A percentile compares a stretch with the other conserved stretches of the same genome.
phyloP scores from a whole-genome alignment of 2,888 invertebrate genomes.

The Pantelozetes paolii region DNA sequence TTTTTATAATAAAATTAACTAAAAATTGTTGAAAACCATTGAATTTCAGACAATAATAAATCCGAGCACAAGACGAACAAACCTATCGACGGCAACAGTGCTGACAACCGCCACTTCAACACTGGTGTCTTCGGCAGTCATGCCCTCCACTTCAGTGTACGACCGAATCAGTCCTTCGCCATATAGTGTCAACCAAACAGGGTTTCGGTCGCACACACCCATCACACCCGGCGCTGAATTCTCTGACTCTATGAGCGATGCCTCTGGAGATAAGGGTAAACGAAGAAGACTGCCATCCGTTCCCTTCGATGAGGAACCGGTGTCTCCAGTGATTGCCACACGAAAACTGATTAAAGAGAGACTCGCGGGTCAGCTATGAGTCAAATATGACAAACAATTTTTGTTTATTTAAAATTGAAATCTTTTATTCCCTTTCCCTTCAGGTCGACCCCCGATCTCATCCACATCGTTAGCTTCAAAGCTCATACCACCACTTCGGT shows the following conservation, averaged over 20 bases:
- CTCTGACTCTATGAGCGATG: constrained; percentile 38
- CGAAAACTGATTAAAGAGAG: constrained; percentile 41
- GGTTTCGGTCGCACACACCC: background rate
- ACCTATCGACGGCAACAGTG: constrained; percentile 30
- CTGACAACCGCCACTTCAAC: constrained; percentile 30
- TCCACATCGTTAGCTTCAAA: constrained; percentile 8
- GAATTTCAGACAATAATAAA: background rate
- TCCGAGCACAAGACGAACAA: constrained; percentile 33
- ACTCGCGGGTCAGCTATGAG: constrained; percentile 35
- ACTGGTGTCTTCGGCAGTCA: constrained; percentile 17
- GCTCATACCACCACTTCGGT: constrained; percentile 31
- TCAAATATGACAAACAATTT: background rate
- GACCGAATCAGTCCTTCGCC: constrained; percentile 21
- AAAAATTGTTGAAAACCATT: no score
- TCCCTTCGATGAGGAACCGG: constrained; percentile 43
- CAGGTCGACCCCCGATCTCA: constrained; percentile 10
- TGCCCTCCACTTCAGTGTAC: background rate
- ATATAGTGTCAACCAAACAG: background rate
- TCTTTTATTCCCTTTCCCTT: no score
- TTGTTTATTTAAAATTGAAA: background rate
- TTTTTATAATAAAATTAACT: no score
- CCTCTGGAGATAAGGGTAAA: constrained; percentile 31
- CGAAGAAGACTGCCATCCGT: constrained; percentile 41
- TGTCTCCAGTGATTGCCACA: constrained; percentile 37
- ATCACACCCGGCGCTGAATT: background rate